Percentiles rank a stretch among this genome's conserved stretches.
These are phyloP conservation scores for Agriotes lineatus DNA, from an alignment of 2,888 invertebrate genomes.

Conservation along the genomic window DNA sequence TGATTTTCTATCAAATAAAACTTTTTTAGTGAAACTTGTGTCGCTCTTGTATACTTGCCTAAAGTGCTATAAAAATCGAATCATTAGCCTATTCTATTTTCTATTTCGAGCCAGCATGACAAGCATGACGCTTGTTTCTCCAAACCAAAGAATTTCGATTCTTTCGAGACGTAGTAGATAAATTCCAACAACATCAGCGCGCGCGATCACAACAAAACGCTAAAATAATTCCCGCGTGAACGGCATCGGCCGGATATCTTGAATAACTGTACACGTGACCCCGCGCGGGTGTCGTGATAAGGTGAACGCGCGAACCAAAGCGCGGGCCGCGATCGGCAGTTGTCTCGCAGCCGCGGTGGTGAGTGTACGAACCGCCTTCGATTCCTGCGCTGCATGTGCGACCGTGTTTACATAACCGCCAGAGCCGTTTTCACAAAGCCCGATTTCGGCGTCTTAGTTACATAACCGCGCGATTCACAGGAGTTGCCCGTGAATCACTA, in stretches of 20 bases:
- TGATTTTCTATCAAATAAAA: no score
- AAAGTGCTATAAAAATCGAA: no score
- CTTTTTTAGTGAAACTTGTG: no score
- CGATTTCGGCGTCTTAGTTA: constrained; percentile 28
- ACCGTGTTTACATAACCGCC: constrained; percentile 38
- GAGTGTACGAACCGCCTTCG: neutral
- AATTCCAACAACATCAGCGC: no score
- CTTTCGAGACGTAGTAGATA: no score
- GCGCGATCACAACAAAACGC: neutral
- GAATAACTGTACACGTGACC: constrained; percentile 35
- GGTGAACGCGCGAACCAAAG: constrained; percentile 37
- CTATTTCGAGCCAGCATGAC: no score
- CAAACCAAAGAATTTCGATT: no score
- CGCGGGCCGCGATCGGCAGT: constrained; percentile 26
- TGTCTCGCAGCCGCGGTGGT: neutral
- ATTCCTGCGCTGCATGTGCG: constrained; percentile 38
- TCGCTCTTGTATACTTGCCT: no score
- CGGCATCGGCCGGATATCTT: constrained; percentile 31
- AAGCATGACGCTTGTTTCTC: no score
- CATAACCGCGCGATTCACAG: constrained; percentile 33
- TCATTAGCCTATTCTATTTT: no score
- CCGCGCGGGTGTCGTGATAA: constrained; percentile 32
- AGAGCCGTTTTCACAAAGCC: no score
- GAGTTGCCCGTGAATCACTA: constrained; percentile 38
- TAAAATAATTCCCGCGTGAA: neutral